phyloP scores from a whole-genome alignment of 2,888 invertebrate genomes.

The Drosophila antonietae region DNA sequence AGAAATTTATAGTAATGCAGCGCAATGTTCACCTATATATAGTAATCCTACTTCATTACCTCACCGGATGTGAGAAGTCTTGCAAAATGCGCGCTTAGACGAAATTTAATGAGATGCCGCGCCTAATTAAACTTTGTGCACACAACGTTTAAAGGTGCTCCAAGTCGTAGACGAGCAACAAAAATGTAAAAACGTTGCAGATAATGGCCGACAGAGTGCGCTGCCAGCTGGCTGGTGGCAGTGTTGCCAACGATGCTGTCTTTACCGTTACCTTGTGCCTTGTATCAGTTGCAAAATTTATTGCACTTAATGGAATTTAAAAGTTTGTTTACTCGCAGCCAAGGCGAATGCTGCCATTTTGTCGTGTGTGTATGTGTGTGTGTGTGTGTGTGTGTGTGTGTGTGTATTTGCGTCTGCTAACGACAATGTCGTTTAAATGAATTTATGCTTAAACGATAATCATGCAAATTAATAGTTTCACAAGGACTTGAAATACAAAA shows the following conservation, averaged over 20 bases:
- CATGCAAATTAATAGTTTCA: constrained; percentile 80
- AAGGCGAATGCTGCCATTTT: constrained; percentile 12
- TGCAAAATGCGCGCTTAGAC: constrained; percentile 15
- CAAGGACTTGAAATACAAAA: constrained; percentile 37
- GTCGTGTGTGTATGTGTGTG: background rate
- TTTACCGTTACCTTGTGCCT: constrained; percentile 32
- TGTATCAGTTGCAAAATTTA: constrained; percentile 82
- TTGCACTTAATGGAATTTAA: constrained; percentile 83
- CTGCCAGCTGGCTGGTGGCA: constrained; percentile 30
- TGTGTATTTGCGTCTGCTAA: constrained; percentile 38
- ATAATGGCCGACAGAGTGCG: constrained; percentile 50
- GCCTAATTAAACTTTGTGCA: constrained; percentile 58
- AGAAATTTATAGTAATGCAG: too few species aligned
- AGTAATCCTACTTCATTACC: background rate
- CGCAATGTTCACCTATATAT: background rate
- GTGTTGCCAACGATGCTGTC: constrained; percentile 20
- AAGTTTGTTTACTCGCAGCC: constrained; percentile 78
- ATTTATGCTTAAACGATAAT: constrained; percentile 81
- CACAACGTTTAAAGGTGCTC: constrained; percentile 39
- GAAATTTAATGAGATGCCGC: constrained; percentile 47
- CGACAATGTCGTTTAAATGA: constrained; percentile 66
- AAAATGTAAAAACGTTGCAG: constrained; percentile 24
- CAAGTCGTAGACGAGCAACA: constrained; percentile 15
- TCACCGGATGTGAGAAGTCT: background rate
- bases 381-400: background rate